Evolutionary conservation across 2,888 invertebrate species (phyloP), one percentile per base, ranked within the genome.

Genomic region (Nemoura dubitans): DNA sequence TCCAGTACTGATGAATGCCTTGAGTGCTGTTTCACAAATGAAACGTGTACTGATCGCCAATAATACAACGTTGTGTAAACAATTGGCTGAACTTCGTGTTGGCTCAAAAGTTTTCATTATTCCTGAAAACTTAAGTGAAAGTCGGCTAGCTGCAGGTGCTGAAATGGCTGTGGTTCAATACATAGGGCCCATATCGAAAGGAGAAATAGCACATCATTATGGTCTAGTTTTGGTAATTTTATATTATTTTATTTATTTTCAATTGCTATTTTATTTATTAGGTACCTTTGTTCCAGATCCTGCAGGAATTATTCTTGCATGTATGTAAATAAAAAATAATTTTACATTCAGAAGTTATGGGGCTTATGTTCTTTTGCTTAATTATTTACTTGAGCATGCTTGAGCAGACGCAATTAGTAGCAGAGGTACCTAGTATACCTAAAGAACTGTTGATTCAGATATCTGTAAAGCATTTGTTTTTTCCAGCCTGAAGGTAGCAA

Each of bases 141-240:
- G 86, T 82, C 42, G 86, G 25, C 84, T 87, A 78, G 29, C 59
- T 25, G 77, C 59, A 85, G 78, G 86, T 81, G 87, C 86, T 30
- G 88, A 89, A 82, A 86, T 87, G 86, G 89, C 89, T n/a, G 87
- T 89, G 76, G 88, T 90, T 59, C 89, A 87, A 81, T 89, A 88
- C 87, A 89, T 89, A 87, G 90, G 90, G 77, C 88, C 88, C 77
- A 88, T 89, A 77, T 83, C 87, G 59, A 88, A 88, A 86, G 89
- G 89, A 42, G 88, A 87, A 85, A n/a, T 21, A 6, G 89, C 89
- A 87, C 86, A 86, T 85, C 90, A 88, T 88, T 90, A 89, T 89
- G 89, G 89, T 88, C 89, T 90, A 86, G 85, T 89, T 86, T 89
- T 89, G 90, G 90, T 90, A 90, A 87, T 87, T 86, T 88, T 87